Evolutionary conservation across 2,888 invertebrate genomes (phyloP), one percentile per base, ranked within the genome.

Genomic region (Epistrophella euchroma): DNA sequence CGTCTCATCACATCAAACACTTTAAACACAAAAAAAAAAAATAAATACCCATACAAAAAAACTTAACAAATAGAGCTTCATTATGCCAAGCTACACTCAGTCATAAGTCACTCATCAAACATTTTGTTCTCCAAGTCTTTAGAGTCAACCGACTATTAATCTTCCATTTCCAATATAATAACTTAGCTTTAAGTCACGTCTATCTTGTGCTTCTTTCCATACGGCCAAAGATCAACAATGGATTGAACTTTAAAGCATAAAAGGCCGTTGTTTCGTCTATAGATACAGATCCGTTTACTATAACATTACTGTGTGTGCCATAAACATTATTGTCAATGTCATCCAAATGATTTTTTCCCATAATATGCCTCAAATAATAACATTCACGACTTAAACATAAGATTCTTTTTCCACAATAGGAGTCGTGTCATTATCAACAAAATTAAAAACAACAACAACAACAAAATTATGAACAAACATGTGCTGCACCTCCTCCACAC

Each of bases 261-360:
- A 75, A 85, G 62, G 76, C 74, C 70, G 55, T 45, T 40, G 40
- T 47, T 45, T 15, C 9, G 19, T 58, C 4, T 28, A 32, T 32
- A 58, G 22, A 71, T 66, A 47, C 35, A 75, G 71, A 81, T 80
- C 73, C 68, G 72, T 55, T 80, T 70, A 45, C 72, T 17, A 52
- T 1, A 15, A 66, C 45, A 47, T 78, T 68, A 76, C 43, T 73
- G 3, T 71, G 32, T 77, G 35, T 77, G 37, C 81, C 76, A 85
- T 73, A 81, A 81, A 76, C 80, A 85, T 72, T 72, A 76, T 55
- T 85, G 81, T 81, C 85, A 85, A 85, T 85, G 85, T 85, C 85
- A 81, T 76, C 80, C 66, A 75, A 84, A 84, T 80, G 80, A 72
- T 71, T 80, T 66, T 66, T 84, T 84, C 80, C 80, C 84, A 84